phyloP scores from a whole-genome alignment of 2,888 invertebrate genomes.

The Petrophora chlorosata region DNA sequence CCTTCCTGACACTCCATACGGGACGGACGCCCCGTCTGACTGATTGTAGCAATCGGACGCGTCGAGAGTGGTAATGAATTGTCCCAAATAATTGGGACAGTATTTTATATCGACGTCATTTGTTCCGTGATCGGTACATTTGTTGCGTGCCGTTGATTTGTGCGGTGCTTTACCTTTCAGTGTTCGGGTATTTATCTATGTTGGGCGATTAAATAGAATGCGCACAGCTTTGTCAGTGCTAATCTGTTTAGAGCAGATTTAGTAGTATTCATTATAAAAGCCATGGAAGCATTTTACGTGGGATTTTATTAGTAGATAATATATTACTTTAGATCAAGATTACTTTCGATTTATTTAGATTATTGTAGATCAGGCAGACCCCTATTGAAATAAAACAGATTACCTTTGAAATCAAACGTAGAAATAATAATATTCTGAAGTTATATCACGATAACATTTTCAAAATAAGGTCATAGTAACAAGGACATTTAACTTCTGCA shows the following conservation, averaged over 20 bases:
- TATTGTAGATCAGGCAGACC: too few species aligned
- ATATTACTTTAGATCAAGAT: too few species aligned
- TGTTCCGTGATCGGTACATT: constrained; percentile 78
- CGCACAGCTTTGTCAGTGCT: constrained; percentile 16
- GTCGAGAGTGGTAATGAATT: constrained; percentile 80
- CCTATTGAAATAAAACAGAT: too few species aligned
- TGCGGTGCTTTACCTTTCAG: constrained; percentile 71
- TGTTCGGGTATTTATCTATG: constrained; percentile 59
- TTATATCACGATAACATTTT: too few species aligned
- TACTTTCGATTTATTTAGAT: too few species aligned
- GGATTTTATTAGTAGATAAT: too few species aligned
- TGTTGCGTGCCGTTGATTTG: constrained; percentile 76
- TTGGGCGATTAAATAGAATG: constrained; percentile 43
- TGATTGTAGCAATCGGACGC: constrained; percentile 38
- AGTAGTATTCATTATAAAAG: not conserved
- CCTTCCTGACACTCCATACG: constrained; percentile 77
- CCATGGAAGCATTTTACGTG: too few species aligned
- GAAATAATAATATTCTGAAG: too few species aligned
- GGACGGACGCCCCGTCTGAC: constrained; percentile 37
- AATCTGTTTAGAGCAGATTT: not conserved
- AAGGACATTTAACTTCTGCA: too few species aligned
- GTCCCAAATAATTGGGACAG: constrained; percentile 82
- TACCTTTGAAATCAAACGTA: too few species aligned
- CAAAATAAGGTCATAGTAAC: too few species aligned
- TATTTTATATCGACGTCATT: constrained; percentile 81